Percentiles rank a stretch among this genome's conserved stretches.
Evolutionary conservation across 2,797 vertebrate species (phyloP).

Genomic region (Crax fasciolata): DNA sequence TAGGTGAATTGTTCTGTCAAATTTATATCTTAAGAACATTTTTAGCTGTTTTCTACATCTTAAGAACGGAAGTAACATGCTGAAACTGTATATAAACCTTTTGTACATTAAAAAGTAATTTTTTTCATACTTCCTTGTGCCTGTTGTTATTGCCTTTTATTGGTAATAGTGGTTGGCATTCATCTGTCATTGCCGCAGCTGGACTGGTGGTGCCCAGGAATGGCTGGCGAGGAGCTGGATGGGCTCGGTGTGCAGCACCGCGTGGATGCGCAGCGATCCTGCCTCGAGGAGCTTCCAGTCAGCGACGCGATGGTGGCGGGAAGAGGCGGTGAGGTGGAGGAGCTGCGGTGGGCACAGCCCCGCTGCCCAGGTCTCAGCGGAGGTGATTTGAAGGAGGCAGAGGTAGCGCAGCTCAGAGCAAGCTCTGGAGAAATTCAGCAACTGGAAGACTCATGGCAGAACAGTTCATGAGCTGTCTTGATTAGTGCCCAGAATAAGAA

Average conservation of each 20-base stretch:
- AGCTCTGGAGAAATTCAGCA: neutral
- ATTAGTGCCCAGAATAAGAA: neutral
- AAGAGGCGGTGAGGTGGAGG: neutral
- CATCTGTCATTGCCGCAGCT: neutral
- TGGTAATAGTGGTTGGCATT: neutral
- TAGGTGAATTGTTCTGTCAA: slow-evolving; percentile 79
- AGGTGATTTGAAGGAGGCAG: neutral
- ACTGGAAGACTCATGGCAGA: neutral
- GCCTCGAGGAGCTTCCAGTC: neutral
- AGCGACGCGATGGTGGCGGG: neutral
- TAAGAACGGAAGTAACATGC: slow-evolving; percentile 83
- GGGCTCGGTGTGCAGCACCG: neutral
- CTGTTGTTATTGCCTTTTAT: slow-evolving; percentile 5
- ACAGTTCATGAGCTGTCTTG: neutral
- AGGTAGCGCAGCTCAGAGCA: neutral
- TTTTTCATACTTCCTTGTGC: slow-evolving; percentile 84
- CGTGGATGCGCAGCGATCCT: neutral
- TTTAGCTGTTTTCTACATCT: slow-evolving; percentile 87
- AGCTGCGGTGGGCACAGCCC: neutral
- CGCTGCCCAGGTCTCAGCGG: neutral
- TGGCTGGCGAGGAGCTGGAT: neutral
- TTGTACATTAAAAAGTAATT: slow-evolving; percentile 97
- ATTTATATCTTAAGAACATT: slow-evolving; percentile 85
- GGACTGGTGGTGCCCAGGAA: neutral
- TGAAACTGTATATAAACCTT: slow-evolving; percentile 93